Conservation (phyloP, 1,140 invertebrate species). For the Hyles vespertilio region DNA sequence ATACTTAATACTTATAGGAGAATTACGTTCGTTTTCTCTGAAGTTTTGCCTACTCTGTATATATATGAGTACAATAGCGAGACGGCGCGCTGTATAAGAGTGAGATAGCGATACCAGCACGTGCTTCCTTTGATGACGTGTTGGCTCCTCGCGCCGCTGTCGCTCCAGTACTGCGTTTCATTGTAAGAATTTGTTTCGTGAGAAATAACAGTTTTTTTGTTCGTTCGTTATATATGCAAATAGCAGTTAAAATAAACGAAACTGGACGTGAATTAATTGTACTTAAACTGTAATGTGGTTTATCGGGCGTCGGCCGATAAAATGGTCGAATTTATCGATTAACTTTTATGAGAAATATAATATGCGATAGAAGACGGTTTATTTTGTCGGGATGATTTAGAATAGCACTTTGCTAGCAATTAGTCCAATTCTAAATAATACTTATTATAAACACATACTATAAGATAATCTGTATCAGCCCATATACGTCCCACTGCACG, state of each 20-base stretch:
- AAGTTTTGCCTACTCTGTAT: conserved; percentile 32
- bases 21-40: conserved; percentile 8
- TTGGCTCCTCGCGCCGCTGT: conserved; percentile 56
- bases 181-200: conserved; percentile 59
- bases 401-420: too few relatives aligned
- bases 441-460: too few relatives aligned
- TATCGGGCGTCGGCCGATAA: conserved; percentile 1
- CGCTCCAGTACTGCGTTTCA: conserved; percentile 56
- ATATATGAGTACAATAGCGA: conserved; percentile 20
- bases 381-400: too few relatives aligned
- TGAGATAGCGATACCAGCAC: conserved; percentile 50
- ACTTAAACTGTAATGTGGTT: conserved; percentile 4
- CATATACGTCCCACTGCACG: too few relatives aligned
- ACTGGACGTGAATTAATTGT: background rate
- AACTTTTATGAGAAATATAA: too few relatives aligned
- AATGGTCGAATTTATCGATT: conserved; percentile 1
- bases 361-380: too few relatives aligned
- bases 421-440: too few relatives aligned
- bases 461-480: too few relatives aligned
- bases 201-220: conserved; percentile 33
- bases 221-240: conserved; percentile 15
- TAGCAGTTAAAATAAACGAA: conserved; percentile 1
- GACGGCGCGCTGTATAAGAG: conserved; percentile 31
- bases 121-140: conserved; percentile 63
- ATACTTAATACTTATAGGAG: background rate